These are phyloP conservation scores for Platygyra sinensis DNA, from an alignment of 64 coral and sea anemone genomes.

Conservation along the genomic window DNA sequence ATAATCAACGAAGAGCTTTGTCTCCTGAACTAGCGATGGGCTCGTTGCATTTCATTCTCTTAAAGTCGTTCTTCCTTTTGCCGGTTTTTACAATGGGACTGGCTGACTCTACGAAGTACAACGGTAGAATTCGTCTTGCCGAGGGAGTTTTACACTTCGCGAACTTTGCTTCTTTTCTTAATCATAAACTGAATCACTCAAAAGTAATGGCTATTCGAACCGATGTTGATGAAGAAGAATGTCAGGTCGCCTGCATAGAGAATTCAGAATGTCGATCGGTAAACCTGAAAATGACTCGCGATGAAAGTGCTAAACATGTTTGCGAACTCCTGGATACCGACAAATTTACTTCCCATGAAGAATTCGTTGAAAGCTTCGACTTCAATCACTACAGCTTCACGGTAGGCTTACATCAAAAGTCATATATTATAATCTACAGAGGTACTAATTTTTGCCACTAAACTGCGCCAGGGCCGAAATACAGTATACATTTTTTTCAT, in stretches of 20 bases:
- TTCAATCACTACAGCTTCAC: slow-evolving; percentile 26
- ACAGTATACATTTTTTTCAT: too few species aligned
- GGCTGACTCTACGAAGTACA: background rate
- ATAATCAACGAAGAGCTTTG: too few species aligned
- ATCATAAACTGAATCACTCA: background rate
- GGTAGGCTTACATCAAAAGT: too few species aligned
- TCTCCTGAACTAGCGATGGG: too few species aligned
- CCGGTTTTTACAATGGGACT: background rate
- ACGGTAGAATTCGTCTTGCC: background rate
- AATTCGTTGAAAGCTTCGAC: background rate
- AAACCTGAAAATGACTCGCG: background rate
- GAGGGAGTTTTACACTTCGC: background rate
- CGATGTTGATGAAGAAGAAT: background rate
- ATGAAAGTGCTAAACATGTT: background rate
- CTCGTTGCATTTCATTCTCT: too few species aligned
- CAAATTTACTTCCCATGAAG: background rate
- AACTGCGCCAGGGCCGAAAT: too few species aligned
- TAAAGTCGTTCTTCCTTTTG: background rate
- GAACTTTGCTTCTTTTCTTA: background rate
- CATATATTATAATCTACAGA: too few species aligned
- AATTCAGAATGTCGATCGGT: background rate
- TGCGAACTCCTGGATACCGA: slow-evolving; percentile 4
- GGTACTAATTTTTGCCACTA: too few species aligned
- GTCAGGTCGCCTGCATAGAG: background rate
- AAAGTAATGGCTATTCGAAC: too few species aligned